Evolutionary conservation across 1,140 invertebrate species (phyloP), one percentile per base, ranked within the genome.

Genomic region (Dendrolimus punctatus): DNA sequence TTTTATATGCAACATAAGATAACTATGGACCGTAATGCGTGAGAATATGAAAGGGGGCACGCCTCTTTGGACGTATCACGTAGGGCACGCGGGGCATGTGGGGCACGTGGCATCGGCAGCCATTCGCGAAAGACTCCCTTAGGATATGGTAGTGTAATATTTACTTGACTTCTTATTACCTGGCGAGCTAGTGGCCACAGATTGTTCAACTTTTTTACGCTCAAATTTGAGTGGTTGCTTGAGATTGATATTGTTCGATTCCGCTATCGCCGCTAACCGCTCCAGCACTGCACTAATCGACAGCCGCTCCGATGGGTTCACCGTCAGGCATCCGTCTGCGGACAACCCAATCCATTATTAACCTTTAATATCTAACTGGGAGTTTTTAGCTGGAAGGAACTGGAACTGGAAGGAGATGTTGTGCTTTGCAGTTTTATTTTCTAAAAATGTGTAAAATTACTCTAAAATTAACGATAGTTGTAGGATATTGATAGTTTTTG

Each of bases 231-330:
- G 87, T 51, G 94, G 90, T 71, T 93, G 92, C 74, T 94, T 92
- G 7, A 94, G 89, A 84, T 94, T 93, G 84, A 94, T 92, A 54
- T 92, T 91, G 76, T 92, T 91, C 38, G 94, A 93, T 83, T 96
- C 94, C 5, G 94, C 95, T 63, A 98, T 94, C 43, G 95, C 93
- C 49, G 95, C 95, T 49, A 98, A 74, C 60, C 94, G 88, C 71
- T 98, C 96, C 65, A 98, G 80, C 8, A 99, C 80, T 60, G 91
- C 92, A 51, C 91, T 90, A 23, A 98, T 92, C 42, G 90, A 91
- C 45, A 96, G 87, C 51, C 97, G 90, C 55, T 93, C 89, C 45
- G 89, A 88, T 0, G 97, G 97, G 76, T 98, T 94, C 6, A 96
- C 90, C 63, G 91, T 90, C 38, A 99, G 90, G 86, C 95, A 96